Evolutionary conservation across 2,888 invertebrate species (phyloP).

Genomic region (Erynnis tages): DNA sequence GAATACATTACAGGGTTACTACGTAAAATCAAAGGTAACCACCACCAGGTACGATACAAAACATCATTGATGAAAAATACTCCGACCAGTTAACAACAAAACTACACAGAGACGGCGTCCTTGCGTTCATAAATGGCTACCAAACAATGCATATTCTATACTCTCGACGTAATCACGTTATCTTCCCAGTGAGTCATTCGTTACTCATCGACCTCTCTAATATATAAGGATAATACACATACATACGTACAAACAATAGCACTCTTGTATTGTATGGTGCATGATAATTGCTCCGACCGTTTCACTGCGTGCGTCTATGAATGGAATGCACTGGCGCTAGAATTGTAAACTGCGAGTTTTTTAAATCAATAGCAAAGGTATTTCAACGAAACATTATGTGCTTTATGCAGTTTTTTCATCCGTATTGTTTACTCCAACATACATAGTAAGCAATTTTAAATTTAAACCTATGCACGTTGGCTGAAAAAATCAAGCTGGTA

Average conservation of each 20-base stretch:
- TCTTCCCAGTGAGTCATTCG: constrained; percentile 38
- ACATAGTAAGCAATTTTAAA: no score
- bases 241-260: constrained; percentile 34
- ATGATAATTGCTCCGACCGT: constrained; percentile 39
- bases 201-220: constrained; percentile 41
- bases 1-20: no score
- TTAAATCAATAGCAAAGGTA: constrained; percentile 4
- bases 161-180: constrained; percentile 35
- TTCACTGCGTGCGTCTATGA: constrained; percentile 30
- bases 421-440: no score
- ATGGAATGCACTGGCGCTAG: constrained; percentile 30
- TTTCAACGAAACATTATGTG: background rate
- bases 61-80: no score
- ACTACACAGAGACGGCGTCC: background rate
- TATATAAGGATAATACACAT: constrained; percentile 32
- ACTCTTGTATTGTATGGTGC: constrained; percentile 33
- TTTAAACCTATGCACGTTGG: no score
- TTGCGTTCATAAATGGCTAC: constrained; percentile 4
- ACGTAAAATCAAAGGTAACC: no score
- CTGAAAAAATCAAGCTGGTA: no score
- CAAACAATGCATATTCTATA: constrained; percentile 12
- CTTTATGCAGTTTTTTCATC: background rate
- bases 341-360: constrained; percentile 2
- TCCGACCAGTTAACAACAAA: no score
- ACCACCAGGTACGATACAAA: no score